Conservation (phyloP, 2,113 vertebrate genomes). For the Pogona vitticeps region DNA sequence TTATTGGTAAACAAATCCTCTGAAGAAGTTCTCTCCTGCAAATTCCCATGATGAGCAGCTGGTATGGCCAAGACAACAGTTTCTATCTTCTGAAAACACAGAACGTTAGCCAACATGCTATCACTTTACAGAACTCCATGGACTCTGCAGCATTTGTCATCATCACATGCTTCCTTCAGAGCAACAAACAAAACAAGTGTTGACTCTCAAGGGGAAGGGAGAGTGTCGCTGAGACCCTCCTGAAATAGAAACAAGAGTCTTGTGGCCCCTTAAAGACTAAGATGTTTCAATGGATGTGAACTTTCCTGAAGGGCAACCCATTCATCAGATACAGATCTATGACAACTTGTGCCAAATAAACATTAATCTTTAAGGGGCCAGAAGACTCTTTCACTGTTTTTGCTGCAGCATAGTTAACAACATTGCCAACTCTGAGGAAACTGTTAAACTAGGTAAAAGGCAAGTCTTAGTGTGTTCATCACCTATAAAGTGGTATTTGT, state of each 20-base stretch:
- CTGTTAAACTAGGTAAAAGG: neutral
- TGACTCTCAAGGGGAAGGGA: neutral
- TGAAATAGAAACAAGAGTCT: neutral
- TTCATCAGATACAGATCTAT: too few relatives aligned
- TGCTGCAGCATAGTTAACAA: neutral
- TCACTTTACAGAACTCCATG: constrained; percentile 7
- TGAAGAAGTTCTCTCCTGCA: neutral
- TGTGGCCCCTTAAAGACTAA: too few relatives aligned
- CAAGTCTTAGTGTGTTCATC: neutral
- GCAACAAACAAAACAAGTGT: neutral
- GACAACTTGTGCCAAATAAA: too few relatives aligned
- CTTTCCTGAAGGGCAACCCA: too few relatives aligned
- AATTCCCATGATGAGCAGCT: neutral
- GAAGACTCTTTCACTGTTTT: neutral
- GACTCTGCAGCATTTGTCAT: neutral
- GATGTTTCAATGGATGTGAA: too few relatives aligned
- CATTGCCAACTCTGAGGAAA: too few relatives aligned
- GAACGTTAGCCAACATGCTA: constrained; percentile 11
- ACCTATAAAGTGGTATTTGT: neutral
- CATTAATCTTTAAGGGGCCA: too few relatives aligned
- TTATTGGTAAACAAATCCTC: neutral
- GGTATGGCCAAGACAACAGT: neutral
- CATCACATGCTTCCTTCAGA: neutral
- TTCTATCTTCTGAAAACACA: neutral
- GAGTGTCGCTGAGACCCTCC: neutral